Evolutionary conservation across 2,113 vertebrate genomes (phyloP).

Genomic region (Clarias magur): DNA sequence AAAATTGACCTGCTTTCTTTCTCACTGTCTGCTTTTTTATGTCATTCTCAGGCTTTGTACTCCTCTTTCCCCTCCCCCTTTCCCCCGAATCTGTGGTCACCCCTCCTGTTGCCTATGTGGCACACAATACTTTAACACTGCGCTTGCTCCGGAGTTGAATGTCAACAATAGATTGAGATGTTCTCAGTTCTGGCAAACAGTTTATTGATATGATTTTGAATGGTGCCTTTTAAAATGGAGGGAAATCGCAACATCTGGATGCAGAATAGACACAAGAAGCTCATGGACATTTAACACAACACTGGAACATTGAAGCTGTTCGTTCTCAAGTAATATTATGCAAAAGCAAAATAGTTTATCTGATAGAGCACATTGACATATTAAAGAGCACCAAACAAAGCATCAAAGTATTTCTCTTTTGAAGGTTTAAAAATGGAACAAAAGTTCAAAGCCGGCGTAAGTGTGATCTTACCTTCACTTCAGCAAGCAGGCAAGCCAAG

Average conservation of each 20-base stretch:
- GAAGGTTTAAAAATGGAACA: neutral
- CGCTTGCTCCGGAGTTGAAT: slow-evolving; percentile 33
- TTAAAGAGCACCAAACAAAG: neutral
- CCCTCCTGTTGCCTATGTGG: slow-evolving; percentile 84
- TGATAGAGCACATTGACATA: neutral
- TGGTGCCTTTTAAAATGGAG: neutral
- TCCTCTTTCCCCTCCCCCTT: slow-evolving; percentile 37
- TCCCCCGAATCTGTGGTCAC: slow-evolving; percentile 46
- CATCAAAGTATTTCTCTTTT: neutral
- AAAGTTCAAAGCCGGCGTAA: neutral
- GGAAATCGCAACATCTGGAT: neutral
- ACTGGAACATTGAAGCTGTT: neutral
- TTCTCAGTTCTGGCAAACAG: neutral
- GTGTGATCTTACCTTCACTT: slow-evolving; percentile 69
- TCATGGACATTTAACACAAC: neutral
- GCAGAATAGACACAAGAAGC: neutral
- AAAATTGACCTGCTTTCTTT: slow-evolving; percentile 63
- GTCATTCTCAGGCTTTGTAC: slow-evolving; percentile 20
- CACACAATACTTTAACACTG: slow-evolving; percentile 76
- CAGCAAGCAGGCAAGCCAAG: slow-evolving; percentile 70
- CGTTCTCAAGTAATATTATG: neutral
- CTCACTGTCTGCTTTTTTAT: slow-evolving; percentile 32
- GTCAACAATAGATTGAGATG: neutral
- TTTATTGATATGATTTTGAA: neutral
- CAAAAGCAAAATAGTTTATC: neutral